Conservation (phyloP, 2,797 vertebrate genomes). For the Bovichtus diacanthus region DNA sequence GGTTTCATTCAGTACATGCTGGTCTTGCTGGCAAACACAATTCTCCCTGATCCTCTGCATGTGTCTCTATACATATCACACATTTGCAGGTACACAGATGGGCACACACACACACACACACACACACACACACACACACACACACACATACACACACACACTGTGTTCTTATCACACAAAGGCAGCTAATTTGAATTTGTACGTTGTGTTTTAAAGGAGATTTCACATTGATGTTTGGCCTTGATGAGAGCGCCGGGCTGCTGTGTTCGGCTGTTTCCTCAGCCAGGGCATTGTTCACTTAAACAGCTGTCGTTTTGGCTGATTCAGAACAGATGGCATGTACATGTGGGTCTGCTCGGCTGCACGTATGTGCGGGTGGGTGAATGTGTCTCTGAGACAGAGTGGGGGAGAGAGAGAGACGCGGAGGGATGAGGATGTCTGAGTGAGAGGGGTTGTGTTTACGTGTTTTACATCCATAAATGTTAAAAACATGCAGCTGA, state of each 20-base stretch:
- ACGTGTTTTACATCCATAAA: conserved; percentile 20
- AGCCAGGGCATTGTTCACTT: conserved; percentile 86
- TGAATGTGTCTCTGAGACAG: conserved; percentile 59
- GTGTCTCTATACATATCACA: conserved; percentile 54
- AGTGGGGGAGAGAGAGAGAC: conserved; percentile 8
- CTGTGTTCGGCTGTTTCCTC: conserved; percentile 74
- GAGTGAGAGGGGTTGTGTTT: background rate
- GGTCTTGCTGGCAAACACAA: conserved; percentile 21
- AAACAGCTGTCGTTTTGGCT: conserved; percentile 88
- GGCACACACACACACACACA: conserved; percentile 28
- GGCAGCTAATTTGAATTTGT: conserved; percentile 58
- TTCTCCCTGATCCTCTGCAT: conserved; percentile 35
- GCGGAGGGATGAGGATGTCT: conserved; percentile 5
- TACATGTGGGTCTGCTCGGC: conserved; percentile 75
- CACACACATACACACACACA: conserved; percentile 19
- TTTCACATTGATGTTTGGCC: conserved; percentile 79
- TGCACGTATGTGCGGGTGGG: conserved; percentile 73
- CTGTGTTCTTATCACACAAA: conserved; percentile 55
- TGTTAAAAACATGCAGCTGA: conserved; percentile 30
- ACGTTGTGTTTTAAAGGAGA: conserved; percentile 64
- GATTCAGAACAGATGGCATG: conserved; percentile 88
- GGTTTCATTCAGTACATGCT: conserved; percentile 27
- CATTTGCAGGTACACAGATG: conserved; percentile 51
- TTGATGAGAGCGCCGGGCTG: conserved; percentile 69
- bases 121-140: conserved; percentile 23